Evolutionary conservation across 2,113 vertebrate species (phyloP).

Genomic region (Sphyrna mokarran): DNA sequence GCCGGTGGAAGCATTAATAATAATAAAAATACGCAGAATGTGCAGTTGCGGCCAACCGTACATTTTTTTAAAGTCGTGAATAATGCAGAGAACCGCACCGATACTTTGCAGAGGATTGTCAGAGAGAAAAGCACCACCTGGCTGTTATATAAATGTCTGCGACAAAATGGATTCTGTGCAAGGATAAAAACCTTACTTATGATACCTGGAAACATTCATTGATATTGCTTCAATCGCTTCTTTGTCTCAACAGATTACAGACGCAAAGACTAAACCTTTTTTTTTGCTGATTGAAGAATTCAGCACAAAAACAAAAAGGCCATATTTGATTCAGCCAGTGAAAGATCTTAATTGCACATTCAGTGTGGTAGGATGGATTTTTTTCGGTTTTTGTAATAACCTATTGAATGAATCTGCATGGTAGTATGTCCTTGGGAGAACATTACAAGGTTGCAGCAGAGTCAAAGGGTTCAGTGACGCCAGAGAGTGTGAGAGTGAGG

Average conservation of each 20-base stretch:
- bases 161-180: background rate
- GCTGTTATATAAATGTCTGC: background rate
- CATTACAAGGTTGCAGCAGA: background rate
- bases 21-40: conserved; percentile 12
- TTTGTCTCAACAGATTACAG: background rate
- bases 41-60: background rate
- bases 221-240: background rate
- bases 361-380: background rate
- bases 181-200: background rate
- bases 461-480: background rate
- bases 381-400: background rate
- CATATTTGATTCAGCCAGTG: background rate
- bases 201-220: background rate
- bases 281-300: background rate
- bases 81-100: background rate
- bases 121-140: background rate
- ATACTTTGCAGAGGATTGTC: background rate
- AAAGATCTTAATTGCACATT: background rate
- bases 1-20: background rate
- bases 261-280: background rate
- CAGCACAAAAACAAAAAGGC: background rate
- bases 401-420: background rate
- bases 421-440: no score
- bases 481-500: background rate
- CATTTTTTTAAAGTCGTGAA: background rate